Conservation (phyloP, 1,140 invertebrate genomes). For the Rhizoglyphus robini region DNA sequence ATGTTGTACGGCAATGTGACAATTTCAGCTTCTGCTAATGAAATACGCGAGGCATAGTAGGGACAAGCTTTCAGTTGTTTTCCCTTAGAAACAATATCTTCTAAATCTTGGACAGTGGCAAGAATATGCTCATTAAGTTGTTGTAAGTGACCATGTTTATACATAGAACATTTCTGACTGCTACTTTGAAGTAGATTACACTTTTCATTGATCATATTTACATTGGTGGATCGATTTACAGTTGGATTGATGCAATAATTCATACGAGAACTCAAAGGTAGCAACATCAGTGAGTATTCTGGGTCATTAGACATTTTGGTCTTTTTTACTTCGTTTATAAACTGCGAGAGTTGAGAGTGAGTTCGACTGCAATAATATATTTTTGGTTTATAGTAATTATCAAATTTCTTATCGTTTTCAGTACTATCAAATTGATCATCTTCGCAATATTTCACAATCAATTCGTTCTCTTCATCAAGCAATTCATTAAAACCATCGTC, state of each 20-base stretch:
- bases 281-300: constrained; percentile 51
- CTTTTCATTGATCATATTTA: constrained; percentile 79
- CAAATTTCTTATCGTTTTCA: constrained; percentile 35
- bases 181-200: constrained; percentile 68
- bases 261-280: constrained; percentile 76
- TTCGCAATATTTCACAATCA: constrained; percentile 34
- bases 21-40: constrained; percentile 58
- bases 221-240: constrained; percentile 58
- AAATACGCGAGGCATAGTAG: constrained; percentile 71
- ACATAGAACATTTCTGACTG: constrained; percentile 48
- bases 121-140: constrained; percentile 45
- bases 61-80: constrained; percentile 63
- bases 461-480: constrained; percentile 33
- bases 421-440: constrained; percentile 35
- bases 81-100: constrained; percentile 59
- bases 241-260: constrained; percentile 78
- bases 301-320: constrained; percentile 46
- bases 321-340: constrained; percentile 74
- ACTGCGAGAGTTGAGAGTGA: constrained; percentile 88
- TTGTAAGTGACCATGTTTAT: constrained; percentile 49
- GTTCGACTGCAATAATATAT: constrained; percentile 89
- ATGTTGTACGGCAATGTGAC: constrained; percentile 72
- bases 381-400: constrained; percentile 32
- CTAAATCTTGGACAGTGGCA: constrained; percentile 65
- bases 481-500: constrained; percentile 26